Percentiles rank a stretch among this genome's conserved stretches.
phyloP scores from a whole-genome alignment of 2,113 vertebrate genomes.

The Ceuthmochares aereus region DNA sequence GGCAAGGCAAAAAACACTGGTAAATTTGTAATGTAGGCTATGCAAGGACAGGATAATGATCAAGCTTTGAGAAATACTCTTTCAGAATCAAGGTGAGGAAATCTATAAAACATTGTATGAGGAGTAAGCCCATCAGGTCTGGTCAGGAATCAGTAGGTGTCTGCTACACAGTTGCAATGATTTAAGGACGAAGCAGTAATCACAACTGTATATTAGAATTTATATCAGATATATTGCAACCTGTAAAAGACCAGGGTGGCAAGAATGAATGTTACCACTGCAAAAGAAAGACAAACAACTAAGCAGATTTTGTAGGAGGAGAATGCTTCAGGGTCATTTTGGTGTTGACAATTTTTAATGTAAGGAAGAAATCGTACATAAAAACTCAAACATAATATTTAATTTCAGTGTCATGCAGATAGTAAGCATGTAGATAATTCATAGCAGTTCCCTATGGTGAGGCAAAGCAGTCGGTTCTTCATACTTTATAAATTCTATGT shows the following conservation, averaged over 20 bases:
- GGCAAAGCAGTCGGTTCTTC: background rate
- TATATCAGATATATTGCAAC: background rate
- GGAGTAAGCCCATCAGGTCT: background rate
- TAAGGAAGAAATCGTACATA: background rate
- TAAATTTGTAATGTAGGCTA: background rate
- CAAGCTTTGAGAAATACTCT: background rate
- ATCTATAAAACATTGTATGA: background rate
- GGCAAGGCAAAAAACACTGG: background rate
- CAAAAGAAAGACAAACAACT: background rate
- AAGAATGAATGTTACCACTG: background rate
- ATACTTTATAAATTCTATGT: background rate
- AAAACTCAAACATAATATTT: background rate
- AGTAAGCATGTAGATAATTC: background rate
- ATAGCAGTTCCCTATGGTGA: background rate
- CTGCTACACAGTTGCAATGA: background rate
- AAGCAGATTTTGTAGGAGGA: background rate
- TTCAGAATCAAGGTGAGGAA: background rate
- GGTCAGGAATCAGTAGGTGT: background rate
- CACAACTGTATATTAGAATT: background rate
- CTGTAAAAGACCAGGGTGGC: background rate
- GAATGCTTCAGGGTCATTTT: background rate
- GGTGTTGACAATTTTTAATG: background rate
- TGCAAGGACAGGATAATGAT: background rate
- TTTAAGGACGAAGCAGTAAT: background rate
- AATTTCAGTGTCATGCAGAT: background rate